Evolutionary conservation across 2,888 invertebrate species (phyloP).

Genomic region (Drosophila antonietae): DNA sequence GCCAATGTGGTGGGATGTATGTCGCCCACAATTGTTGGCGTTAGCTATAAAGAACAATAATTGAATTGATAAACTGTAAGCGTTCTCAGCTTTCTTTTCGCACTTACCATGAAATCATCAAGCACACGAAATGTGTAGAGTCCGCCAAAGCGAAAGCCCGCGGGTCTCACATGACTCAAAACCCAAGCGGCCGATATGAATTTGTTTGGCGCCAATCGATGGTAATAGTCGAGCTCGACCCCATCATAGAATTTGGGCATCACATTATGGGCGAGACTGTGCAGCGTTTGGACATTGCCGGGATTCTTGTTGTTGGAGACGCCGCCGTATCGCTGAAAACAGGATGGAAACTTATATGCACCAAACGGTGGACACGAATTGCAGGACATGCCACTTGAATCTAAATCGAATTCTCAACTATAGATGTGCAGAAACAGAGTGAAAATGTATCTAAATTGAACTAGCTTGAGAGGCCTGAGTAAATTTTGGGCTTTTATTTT

Average conservation of each 20-base stretch:
- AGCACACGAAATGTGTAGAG: slow-evolving; percentile 73
- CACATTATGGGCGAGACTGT: slow-evolving; percentile 81
- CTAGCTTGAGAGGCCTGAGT: slow-evolving; percentile 8
- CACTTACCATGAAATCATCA: slow-evolving; percentile 80
- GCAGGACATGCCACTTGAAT: slow-evolving; percentile 55
- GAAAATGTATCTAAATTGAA: slow-evolving; percentile 14
- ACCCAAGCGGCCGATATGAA: slow-evolving; percentile 78
- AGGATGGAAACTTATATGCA: slow-evolving; percentile 75
- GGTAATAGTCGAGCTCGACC: slow-evolving; percentile 78
- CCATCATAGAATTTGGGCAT: slow-evolving; percentile 84
- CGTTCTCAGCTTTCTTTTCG: not conserved
- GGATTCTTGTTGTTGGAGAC: slow-evolving; percentile 77
- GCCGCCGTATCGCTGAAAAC: slow-evolving; percentile 76
- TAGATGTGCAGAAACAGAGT: slow-evolving; percentile 3
- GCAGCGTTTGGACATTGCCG: slow-evolving; percentile 82
- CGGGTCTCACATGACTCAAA: slow-evolving; percentile 81
- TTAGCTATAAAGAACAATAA: slow-evolving; percentile 64
- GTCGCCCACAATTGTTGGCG: slow-evolving; percentile 82
- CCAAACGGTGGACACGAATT: slow-evolving; percentile 58
- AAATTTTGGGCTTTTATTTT: slow-evolving; percentile 45
- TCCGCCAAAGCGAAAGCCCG: slow-evolving; percentile 84
- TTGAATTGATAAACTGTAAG: too few species aligned
- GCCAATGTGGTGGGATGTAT: slow-evolving; percentile 83
- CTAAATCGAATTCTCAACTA: not conserved
- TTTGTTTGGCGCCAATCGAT: slow-evolving; percentile 81